phyloP scores from a whole-genome alignment of 2,888 invertebrate genomes.

The Nesidiocoris tenuis region DNA sequence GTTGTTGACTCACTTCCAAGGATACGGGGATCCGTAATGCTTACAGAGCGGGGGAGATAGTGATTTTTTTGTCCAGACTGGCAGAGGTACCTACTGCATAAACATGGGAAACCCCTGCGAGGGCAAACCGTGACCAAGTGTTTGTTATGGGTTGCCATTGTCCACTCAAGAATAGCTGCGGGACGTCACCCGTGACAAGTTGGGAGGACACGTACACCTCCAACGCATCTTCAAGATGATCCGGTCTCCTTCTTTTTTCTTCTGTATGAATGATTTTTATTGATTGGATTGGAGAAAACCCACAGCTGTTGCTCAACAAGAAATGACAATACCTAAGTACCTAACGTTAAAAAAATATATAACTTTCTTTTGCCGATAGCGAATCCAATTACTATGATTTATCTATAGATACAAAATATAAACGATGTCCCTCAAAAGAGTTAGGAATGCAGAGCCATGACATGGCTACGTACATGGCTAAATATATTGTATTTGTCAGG shows the following conservation, averaged over 20 bases:
- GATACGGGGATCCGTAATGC: not conserved
- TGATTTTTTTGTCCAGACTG: conserved; percentile 23
- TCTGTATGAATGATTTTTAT: too few species aligned
- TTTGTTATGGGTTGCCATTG: conserved; percentile 21
- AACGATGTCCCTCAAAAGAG: too few species aligned
- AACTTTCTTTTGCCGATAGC: too few species aligned
- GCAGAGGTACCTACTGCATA: conserved; percentile 38
- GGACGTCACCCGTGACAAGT: conserved; percentile 12
- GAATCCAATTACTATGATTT: too few species aligned
- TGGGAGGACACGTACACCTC: conserved; percentile 22
- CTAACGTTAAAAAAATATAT: too few species aligned
- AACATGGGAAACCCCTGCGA: conserved; percentile 21
- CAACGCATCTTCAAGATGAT: not conserved
- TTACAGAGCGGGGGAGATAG: not conserved
- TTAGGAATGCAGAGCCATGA: too few species aligned
- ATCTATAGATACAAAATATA: too few species aligned
- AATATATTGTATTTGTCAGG: too few species aligned
- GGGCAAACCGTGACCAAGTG: conserved; percentile 29
- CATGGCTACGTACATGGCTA: too few species aligned
- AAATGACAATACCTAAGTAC: too few species aligned
- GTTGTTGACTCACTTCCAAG: conserved; percentile 25
- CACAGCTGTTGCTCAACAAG: too few species aligned
- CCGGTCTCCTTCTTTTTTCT: not conserved
- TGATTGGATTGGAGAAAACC: too few species aligned
- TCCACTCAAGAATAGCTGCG: conserved; percentile 11